Evolutionary conservation across 2,888 invertebrate genomes (phyloP).

Genomic region (Scelioninae gen. 1): DNA sequence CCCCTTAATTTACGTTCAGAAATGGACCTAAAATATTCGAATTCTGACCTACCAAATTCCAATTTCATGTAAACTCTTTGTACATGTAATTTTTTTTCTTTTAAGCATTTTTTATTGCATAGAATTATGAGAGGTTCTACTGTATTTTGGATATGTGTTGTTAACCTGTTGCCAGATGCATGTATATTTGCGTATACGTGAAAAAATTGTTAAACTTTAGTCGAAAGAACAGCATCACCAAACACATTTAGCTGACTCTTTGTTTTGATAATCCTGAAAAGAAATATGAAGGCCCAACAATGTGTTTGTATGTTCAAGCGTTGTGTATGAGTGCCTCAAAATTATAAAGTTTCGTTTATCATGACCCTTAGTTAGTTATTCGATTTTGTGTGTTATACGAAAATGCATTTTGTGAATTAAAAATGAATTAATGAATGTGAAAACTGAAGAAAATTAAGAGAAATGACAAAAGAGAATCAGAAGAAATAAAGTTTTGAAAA

Average conservation of each 20-base stretch:
- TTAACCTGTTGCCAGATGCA: constrained; percentile 13
- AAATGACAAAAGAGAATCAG: background rate
- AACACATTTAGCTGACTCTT: constrained; percentile 77
- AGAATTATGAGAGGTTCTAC: constrained; percentile 17
- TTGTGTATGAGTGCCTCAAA: constrained; percentile 63
- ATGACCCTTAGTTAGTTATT: constrained; percentile 50
- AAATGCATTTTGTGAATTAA: constrained; percentile 40
- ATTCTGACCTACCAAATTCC: too few relatives aligned
- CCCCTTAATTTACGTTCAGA: background rate
- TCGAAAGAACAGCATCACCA: constrained; percentile 78
- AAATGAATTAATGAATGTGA: constrained; percentile 17
- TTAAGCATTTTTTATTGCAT: background rate
- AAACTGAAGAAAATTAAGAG: constrained; percentile 17
- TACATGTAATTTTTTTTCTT: too few relatives aligned
- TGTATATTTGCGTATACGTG: constrained; percentile 3
- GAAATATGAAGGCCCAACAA: constrained; percentile 71
- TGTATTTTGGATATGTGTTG: constrained; percentile 25
- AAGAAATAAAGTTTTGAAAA: too few relatives aligned
- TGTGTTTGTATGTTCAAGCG: constrained; percentile 49
- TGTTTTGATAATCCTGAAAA: constrained; percentile 77
- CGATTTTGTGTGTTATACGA: constrained; percentile 47
- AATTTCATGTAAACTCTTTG: too few relatives aligned
- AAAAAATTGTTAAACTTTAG: constrained; percentile 14
- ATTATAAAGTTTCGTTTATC: constrained; percentile 64
- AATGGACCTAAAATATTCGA: too few relatives aligned